A percentile compares a stretch with the other conserved stretches of the same genome.
phyloP scores from a whole-genome alignment of 2,113 vertebrate species.

The Isichthys henryi region DNA sequence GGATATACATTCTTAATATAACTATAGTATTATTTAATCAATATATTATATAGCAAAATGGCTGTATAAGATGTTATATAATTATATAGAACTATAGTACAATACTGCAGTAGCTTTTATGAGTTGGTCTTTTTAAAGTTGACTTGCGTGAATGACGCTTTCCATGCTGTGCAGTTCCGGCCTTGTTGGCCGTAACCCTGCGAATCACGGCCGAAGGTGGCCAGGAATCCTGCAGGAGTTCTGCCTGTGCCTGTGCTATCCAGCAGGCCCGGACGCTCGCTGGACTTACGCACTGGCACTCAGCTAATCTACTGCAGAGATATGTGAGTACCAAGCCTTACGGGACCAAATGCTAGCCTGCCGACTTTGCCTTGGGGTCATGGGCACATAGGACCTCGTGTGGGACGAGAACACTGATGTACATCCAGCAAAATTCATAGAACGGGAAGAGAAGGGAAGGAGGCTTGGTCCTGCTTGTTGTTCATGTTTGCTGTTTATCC shows the following conservation, averaged over 20 bases:
- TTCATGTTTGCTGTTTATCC: not conserved
- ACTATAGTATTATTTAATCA: not conserved
- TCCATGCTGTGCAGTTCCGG: not conserved
- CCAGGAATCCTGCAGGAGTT: not conserved
- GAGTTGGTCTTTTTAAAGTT: not conserved
- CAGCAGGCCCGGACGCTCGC: not conserved
- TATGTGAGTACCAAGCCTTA: not conserved
- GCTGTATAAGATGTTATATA: not conserved
- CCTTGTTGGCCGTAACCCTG: not conserved
- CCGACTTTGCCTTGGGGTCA: not conserved
- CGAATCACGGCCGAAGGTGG: accelerated
- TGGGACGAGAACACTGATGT: not conserved
- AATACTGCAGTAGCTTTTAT: not conserved
- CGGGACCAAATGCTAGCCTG: not conserved
- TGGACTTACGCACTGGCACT: not conserved
- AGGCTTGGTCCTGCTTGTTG: no score
- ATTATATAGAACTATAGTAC: not conserved
- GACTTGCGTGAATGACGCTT: not conserved
- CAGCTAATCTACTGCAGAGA: not conserved
- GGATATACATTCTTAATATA: not conserved
- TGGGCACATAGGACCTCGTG: not conserved
- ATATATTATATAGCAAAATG: not conserved
- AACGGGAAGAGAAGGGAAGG: no score
- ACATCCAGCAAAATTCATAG: no score
- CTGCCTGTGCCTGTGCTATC: not conserved